Base-by-base conservation (phyloP, 2,797 vertebrate species). In the Zalophus californianus region DNA sequence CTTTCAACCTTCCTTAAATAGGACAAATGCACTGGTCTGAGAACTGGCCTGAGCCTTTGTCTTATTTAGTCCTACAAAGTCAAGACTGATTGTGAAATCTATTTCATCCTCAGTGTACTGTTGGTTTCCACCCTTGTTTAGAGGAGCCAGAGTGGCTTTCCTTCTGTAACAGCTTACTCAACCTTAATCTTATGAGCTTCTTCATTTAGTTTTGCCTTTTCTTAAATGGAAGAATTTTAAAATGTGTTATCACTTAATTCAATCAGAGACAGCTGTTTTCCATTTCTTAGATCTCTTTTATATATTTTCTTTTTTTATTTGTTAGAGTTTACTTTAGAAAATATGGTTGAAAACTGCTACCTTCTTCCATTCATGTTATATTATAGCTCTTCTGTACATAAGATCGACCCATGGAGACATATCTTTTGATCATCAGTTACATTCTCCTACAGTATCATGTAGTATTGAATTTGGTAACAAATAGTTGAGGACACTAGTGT, bases 221-320 rank as follows among this genome's bases (percentile, higher is more conserved):
- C 21, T 78, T 92, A 85, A 73, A 38, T 56, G 35, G 44, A 85
- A 73, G 48, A 10, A 89, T 92, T 89, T 94, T 23, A 54, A 70
- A 87, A 16, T 84, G 27, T 73, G 8, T 41, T 70, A n/a, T 21
- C 64, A 50, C 86, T 56, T 79, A 86, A 78, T 86, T 68, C 48
- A 73, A 38, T 5, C 29, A 79, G 13, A 73, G 18, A 38, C 14
- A 58, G 38, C 15, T 23, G 1, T 75, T 86, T 15, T 66, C 56
- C n/a, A 50, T 96, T 80, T 86, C 7, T 54, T 70, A 78, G 83
- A 60, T 87, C 6, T 79, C 18, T 54, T 64, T 78, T 60, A 52
- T 68, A 48, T 41, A 68, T 66, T 73, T 85, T 72, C 86, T 29
- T 84, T 86, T 70, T 96, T 86, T 86, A 29, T 86, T 66, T 75